Evolutionary conservation across 2,113 vertebrate species (phyloP).

Genomic region (Pseudonaja textilis): DNA sequence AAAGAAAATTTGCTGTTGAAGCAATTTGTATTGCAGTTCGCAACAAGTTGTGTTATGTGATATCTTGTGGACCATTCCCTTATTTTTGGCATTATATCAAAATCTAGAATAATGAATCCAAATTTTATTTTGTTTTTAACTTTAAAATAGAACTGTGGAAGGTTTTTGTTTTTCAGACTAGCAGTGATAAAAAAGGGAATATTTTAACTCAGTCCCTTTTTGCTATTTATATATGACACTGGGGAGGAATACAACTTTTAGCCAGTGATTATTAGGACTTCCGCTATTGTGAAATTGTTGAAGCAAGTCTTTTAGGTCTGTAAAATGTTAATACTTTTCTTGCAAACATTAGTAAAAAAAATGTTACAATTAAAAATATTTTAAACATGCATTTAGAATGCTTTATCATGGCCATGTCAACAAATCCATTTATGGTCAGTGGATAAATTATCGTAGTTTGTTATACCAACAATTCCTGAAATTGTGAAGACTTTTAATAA

Average conservation of each 20-base stretch:
- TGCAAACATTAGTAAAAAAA: background rate
- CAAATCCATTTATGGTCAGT: background rate
- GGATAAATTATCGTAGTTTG: conserved; percentile 26
- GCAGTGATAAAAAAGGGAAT: background rate
- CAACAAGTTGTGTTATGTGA: background rate
- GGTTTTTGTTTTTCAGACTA: background rate
- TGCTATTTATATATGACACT: background rate
- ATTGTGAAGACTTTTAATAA: background rate
- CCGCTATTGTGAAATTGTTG: background rate
- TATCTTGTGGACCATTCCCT: background rate
- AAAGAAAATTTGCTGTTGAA: background rate
- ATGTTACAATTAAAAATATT: background rate
- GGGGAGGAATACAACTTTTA: background rate
- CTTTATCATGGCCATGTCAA: background rate
- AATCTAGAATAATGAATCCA: background rate
- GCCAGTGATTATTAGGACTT: background rate
- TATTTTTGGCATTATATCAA: background rate
- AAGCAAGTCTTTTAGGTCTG: background rate
- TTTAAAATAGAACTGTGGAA: background rate
- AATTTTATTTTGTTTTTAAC: background rate
- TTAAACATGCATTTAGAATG: background rate
- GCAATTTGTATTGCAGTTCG: background rate
- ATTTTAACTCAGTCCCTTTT: background rate
- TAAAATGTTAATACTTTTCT: background rate
- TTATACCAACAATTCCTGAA: background rate